Base-by-base conservation (phyloP, 2,113 vertebrate genomes). In the Xenotilapia flavipinnis region DNA sequence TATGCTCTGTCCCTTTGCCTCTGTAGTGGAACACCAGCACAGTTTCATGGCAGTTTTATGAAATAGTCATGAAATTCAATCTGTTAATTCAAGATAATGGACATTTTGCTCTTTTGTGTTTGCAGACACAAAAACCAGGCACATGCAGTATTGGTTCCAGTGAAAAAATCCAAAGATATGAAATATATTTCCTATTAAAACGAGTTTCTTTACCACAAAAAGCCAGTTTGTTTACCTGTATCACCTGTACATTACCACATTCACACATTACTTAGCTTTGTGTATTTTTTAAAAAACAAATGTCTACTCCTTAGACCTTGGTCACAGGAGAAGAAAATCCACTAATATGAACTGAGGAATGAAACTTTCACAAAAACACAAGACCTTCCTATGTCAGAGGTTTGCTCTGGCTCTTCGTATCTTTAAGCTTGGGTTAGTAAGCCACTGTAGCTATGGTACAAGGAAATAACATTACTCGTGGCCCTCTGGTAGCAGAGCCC, bases 1-100 rank as follows among this genome's bases (percentile, higher is more conserved):
- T 75, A 75, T 75, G 70, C 42, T 75, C 40, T 47, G 42, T 28
- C 68, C 40, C 42, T 75, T 75, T 75, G 42, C 23, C 23, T 49
- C 42, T 8, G 70, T 31, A 12, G 23, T 49, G 70, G 42, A 77
- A 77, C 26, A 28, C 23, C 70, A 77, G 45, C 42, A 75, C 23
- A 31, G 23, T 75, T 28, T 49, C 70, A 77, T 75, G 70, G 10
- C 26, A 49, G 26, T 49, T 77, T 65, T 28, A 19, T 28, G 42
- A 75, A 47, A 75, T 7, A 31, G 23, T 28, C 42, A 31, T 77
- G 42, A 49, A 77, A 75, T 28, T 75, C 42, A 47, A 2, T 47
- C 40, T 47, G 70, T 28, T 28, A 28, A 75, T 75, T 47, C 14
- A 75, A 28, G 9, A 47, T 47, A 28, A 47, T 75, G 40, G 42